A percentile compares a stretch with the other conserved stretches of the same genome.
Evolutionary conservation across 2,797 vertebrate genomes (phyloP).

Genomic region (Sebastes dallii): DNA sequence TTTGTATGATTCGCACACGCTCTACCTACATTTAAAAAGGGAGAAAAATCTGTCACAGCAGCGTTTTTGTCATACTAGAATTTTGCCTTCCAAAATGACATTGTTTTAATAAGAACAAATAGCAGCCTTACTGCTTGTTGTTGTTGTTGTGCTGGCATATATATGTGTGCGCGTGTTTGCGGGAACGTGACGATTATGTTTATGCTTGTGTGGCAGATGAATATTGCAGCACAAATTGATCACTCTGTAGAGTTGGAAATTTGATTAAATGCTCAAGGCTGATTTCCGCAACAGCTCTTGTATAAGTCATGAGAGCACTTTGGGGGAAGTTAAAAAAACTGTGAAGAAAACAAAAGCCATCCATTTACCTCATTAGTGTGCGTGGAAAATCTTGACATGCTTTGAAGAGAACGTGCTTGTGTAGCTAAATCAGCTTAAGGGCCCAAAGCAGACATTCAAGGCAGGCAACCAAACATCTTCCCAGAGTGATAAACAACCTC

Average conservation of each 20-base stretch:
- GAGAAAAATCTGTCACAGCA: conserved; percentile 19
- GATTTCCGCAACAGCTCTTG: conserved; percentile 67
- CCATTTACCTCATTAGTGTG: conserved; percentile 80
- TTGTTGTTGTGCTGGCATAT: neutral
- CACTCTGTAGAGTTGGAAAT: conserved; percentile 67
- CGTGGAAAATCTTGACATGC: conserved; percentile 74
- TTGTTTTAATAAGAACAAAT: conserved; percentile 42
- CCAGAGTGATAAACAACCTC: conserved; percentile 72
- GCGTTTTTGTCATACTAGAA: neutral
- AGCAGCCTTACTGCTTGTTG: conserved; percentile 6
- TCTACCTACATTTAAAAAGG: conserved; percentile 1
- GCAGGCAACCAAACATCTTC: conserved; percentile 71
- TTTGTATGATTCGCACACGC: conserved; percentile 38
- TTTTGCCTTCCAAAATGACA: conserved; percentile 11
- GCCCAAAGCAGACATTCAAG: conserved; percentile 63
- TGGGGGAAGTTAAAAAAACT: conserved; percentile 65
- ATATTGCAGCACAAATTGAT: conserved; percentile 70
- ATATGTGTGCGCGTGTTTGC: neutral
- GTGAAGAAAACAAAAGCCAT: conserved; percentile 78
- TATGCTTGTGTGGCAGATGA: conserved; percentile 41
- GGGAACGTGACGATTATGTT: neutral
- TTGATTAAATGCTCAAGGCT: conserved; percentile 71
- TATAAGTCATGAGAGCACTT: conserved; percentile 74
- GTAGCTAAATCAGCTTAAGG: conserved; percentile 74
- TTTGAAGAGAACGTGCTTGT: conserved; percentile 72